A percentile compares a stretch with the other conserved stretches of the same genome.
Evolutionary conservation across 2,113 vertebrate species (phyloP).

Genomic region (Sinosuthora webbiana): DNA sequence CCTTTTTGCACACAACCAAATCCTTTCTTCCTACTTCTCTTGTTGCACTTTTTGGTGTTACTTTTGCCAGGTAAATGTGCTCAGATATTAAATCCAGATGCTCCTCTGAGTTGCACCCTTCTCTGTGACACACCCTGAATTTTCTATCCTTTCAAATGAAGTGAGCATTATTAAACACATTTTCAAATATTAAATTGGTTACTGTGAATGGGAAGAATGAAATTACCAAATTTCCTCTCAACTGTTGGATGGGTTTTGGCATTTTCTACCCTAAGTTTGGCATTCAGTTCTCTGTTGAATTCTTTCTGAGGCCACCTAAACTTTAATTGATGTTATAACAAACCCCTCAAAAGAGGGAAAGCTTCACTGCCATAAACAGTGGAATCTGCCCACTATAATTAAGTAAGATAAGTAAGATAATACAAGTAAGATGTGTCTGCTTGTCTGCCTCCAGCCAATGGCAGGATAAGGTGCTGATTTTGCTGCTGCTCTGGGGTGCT

Average conservation of each 20-base stretch:
- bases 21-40: background rate
- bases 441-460: background rate
- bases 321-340: background rate
- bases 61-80: background rate
- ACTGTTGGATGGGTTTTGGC: background rate
- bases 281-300: background rate
- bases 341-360: background rate
- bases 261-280: background rate
- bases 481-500: background rate
- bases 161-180: fast-evolving
- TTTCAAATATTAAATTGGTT: background rate
- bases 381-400: too few relatives aligned
- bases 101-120: background rate
- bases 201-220: fast-evolving
- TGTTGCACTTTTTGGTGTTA: background rate
- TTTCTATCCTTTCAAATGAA: background rate
- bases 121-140: background rate
- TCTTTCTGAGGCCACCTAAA: background rate
- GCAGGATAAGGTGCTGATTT: background rate
- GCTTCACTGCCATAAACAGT: background rate
- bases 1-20: background rate
- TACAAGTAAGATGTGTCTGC: background rate
- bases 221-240: background rate
- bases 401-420: too few relatives aligned
- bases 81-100: background rate